These are phyloP conservation scores for Carassius gibelio DNA, from an alignment of 2,113 vertebrate genomes.

Conservation along the genomic window DNA sequence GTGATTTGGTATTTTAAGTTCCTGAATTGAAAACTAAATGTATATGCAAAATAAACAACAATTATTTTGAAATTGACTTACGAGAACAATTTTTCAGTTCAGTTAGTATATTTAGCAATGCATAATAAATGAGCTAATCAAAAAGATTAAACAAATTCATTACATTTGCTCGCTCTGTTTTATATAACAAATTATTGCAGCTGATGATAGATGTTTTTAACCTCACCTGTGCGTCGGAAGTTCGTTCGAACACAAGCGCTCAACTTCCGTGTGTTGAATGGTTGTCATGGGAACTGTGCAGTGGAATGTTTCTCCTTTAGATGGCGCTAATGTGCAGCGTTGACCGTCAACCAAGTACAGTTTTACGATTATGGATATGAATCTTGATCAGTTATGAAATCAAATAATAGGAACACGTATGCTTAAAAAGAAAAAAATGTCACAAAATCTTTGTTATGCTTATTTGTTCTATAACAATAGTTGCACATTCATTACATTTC, in stretches of 20 bases:
- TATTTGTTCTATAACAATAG: neutral
- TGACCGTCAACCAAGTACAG: neutral
- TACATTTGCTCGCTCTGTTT: neutral
- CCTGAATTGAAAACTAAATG: neutral
- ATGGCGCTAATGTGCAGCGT: neutral
- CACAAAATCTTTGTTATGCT: neutral
- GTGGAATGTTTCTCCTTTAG: neutral
- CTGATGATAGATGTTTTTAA: neutral
- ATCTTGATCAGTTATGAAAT: neutral
- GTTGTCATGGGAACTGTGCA: slow-evolving; percentile 8
- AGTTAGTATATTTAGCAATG: no score
- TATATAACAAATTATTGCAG: neutral
- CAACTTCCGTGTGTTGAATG: slow-evolving; percentile 17
- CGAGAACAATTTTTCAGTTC: no score
- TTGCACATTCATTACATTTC: neutral
- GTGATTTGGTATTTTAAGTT: slow-evolving; percentile 7
- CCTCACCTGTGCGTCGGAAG: slow-evolving; percentile 28
- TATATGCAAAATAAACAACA: neutral
- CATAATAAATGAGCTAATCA: neutral
- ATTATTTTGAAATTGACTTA: neutral
- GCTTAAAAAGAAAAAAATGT: neutral
- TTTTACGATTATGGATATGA: no score
- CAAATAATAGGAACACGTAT: neutral
- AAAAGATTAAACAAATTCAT: neutral
- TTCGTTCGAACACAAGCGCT: neutral